These are phyloP conservation scores for Pemphredon lugubris DNA, from an alignment of 2,888 invertebrate species.

Conservation along the genomic window DNA sequence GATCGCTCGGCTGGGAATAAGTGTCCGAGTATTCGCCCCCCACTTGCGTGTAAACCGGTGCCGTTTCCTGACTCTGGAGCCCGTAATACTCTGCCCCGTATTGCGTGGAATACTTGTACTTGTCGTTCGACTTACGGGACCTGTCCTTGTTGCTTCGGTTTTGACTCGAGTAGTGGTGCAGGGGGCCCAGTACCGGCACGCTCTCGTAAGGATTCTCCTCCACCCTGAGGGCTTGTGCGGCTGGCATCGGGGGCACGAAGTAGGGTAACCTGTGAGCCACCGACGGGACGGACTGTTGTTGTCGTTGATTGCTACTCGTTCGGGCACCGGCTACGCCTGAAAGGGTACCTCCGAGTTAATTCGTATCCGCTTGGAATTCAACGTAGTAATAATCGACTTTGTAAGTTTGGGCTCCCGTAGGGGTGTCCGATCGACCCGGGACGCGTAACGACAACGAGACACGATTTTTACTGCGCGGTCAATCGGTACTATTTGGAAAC, in stretches of 20 bases:
- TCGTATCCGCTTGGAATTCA: conserved; percentile 1
- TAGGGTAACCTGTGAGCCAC: conserved; percentile 77
- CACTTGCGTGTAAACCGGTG: conserved; percentile 74
- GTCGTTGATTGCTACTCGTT: conserved; percentile 71
- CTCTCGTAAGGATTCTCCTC: conserved; percentile 85
- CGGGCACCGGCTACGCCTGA: conserved; percentile 76
- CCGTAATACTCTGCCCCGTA: conserved; percentile 73
- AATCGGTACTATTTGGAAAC: too few species aligned
- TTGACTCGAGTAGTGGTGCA: conserved; percentile 74
- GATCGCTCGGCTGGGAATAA: conserved; percentile 77
- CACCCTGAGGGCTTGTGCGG: conserved; percentile 76
- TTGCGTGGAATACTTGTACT: conserved; percentile 62
- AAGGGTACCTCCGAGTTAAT: too few species aligned
- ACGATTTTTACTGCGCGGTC: too few species aligned
- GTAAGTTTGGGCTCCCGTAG: too few species aligned
- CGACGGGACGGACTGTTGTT: conserved; percentile 77
- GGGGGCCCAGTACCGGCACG: conserved; percentile 86
- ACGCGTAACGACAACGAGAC: too few species aligned
- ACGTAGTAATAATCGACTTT: background rate
- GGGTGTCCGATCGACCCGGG: too few species aligned
- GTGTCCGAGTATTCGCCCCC: conserved; percentile 76
- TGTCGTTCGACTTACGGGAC: conserved; percentile 82
- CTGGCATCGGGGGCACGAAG: conserved; percentile 77
- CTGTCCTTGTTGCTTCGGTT: conserved; percentile 81
- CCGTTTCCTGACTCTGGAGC: conserved; percentile 71